Percentiles rank a stretch among this genome's conserved stretches.
These are phyloP conservation scores for Epistrophella euchroma DNA, from an alignment of 2,888 invertebrate genomes.

Conservation along the genomic window DNA sequence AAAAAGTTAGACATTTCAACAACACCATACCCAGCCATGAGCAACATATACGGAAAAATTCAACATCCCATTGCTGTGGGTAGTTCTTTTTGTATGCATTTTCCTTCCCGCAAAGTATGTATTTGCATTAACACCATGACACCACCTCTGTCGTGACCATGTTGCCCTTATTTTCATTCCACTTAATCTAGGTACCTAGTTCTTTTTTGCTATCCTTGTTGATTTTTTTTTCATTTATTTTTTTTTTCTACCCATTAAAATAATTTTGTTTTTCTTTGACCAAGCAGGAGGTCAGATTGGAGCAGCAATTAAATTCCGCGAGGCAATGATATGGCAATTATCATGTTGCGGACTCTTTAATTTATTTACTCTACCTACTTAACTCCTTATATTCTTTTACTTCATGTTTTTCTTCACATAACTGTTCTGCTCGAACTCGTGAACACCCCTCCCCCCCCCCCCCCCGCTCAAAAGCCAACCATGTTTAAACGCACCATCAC, in stretches of 20 bases:
- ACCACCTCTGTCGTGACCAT: constrained; percentile 45
- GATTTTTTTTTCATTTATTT: constrained; percentile 17
- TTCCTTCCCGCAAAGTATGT: constrained; percentile 31
- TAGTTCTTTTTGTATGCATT: neutral
- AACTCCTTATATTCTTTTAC: constrained; percentile 4
- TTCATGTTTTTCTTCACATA: neutral
- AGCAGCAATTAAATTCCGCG: constrained; percentile 70
- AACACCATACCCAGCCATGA: constrained; percentile 77
- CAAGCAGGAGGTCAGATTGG: constrained; percentile 52
- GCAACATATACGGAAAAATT: constrained; percentile 79
- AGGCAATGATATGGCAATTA: constrained; percentile 74
- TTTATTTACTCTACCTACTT: constrained; percentile 63
- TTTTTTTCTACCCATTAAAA: constrained; percentile 20
- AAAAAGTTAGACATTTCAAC: constrained; percentile 79
- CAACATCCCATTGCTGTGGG: constrained; percentile 68
- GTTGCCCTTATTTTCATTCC: constrained; percentile 43
- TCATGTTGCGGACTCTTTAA: constrained; percentile 59
- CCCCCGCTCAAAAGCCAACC: constrained; percentile 24
- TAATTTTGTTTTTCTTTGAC: constrained; percentile 59
- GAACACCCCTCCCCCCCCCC: too few species aligned
- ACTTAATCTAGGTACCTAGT: constrained; percentile 14
- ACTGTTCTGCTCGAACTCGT: neutral
- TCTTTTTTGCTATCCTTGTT: constrained; percentile 16
- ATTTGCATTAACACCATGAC: constrained; percentile 71
- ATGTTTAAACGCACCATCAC: constrained; percentile 48